Conservation (phyloP, 1,140 invertebrate genomes). For the Batillaria attramentaria region DNA sequence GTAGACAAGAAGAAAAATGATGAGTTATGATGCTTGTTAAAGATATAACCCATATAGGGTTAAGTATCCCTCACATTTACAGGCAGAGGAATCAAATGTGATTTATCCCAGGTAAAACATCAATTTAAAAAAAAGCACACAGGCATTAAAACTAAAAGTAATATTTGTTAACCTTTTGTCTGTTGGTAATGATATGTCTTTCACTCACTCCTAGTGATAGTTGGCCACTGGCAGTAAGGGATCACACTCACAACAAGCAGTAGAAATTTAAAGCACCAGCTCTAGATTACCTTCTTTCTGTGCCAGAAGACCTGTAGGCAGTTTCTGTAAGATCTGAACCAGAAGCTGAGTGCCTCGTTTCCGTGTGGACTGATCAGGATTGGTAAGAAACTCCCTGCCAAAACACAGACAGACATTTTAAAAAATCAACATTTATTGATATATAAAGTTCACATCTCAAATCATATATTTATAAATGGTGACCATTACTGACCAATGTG, state of each 20-base stretch:
- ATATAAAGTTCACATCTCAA: background rate
- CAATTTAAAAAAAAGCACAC: background rate
- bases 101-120: background rate
- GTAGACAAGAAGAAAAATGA: constrained; percentile 17
- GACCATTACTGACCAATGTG: too few relatives aligned
- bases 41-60: too few relatives aligned
- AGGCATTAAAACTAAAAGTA: background rate
- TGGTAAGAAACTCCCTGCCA: constrained; percentile 46
- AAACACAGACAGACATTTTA: background rate
- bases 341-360: constrained; percentile 46
- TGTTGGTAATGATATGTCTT: too few relatives aligned
- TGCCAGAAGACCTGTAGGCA: constrained; percentile 44
- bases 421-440: background rate
- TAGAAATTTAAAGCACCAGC: too few relatives aligned
- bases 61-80: background rate
- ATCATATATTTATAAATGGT: too few relatives aligned
- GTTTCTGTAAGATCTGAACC: constrained; percentile 43
- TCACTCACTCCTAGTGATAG: background rate
- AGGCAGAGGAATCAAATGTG: background rate
- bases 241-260: background rate
- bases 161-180: too few relatives aligned
- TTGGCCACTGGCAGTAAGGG: background rate
- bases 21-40: background rate
- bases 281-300: constrained; percentile 46
- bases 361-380: constrained; percentile 30